Evolutionary conservation across 92 coral and sea anemone species (phyloP).

Genomic region (Phenganax marumi): DNA sequence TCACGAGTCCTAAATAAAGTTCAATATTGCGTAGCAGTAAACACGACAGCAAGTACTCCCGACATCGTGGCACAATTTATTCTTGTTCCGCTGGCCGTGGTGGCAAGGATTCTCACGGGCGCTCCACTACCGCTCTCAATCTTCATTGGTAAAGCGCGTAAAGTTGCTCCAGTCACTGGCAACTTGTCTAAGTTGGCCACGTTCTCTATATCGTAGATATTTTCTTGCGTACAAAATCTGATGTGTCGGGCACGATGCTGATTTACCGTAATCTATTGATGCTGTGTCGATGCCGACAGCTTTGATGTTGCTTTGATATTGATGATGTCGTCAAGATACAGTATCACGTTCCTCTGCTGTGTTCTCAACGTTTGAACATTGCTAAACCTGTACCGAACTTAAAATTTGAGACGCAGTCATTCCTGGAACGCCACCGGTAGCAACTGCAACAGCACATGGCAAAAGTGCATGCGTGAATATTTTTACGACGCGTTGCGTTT

Average conservation of each 20-base stretch:
- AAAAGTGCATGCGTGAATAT: too few relatives aligned
- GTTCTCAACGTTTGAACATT: too few relatives aligned
- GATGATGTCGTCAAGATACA: too few relatives aligned
- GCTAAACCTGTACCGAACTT: too few relatives aligned
- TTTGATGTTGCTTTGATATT: constrained; percentile 61
- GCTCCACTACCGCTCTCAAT: constrained; percentile 70
- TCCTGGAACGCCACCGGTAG: too few relatives aligned
- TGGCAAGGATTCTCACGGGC: constrained; percentile 70
- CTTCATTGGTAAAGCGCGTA: constrained; percentile 72
- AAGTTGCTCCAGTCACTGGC: constrained; percentile 63
- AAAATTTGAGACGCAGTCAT: too few relatives aligned
- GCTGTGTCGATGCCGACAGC: constrained; percentile 72
- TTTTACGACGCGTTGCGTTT: too few relatives aligned
- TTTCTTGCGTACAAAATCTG: constrained; percentile 47
- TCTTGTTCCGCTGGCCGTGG: neutral
- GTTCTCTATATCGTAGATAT: constrained; percentile 70
- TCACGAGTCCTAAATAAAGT: neutral
- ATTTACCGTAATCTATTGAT: constrained; percentile 71
- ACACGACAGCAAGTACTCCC: neutral
- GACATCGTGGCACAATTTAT: neutral
- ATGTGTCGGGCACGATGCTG: constrained; percentile 56
- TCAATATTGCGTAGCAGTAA: neutral
- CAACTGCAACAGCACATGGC: too few relatives aligned
- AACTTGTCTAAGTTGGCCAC: constrained; percentile 72
- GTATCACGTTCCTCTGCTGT: too few relatives aligned